Base-by-base conservation (phyloP, 2,113 vertebrate genomes). In the Perognathus longimembris region DNA sequence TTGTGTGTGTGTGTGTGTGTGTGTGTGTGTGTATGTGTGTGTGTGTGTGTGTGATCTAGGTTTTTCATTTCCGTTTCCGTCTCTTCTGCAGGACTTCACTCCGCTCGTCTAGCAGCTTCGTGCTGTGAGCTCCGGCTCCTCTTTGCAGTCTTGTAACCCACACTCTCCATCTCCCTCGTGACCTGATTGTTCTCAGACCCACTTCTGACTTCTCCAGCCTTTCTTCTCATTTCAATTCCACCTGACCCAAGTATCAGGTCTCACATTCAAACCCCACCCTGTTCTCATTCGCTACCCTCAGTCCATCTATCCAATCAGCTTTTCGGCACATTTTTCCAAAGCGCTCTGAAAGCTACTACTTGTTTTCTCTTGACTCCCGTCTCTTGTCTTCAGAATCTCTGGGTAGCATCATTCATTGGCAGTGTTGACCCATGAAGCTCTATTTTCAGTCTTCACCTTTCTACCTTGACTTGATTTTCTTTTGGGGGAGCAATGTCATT, bases 161-260 rank as follows among this genome's bases (percentile, higher is more conserved):
- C 71, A 18, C 3, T 20, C 61, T 61, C 28, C 22, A 15, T 10
- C 59, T 81, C 64, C 7, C 77, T 32, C 2, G 1, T 1, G 11
- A n/a, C 2, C 42, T 21, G 20, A 36, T 9, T 91, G 64, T 85
- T 83, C n/a, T 64, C 76, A 32, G 78, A 95, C 89, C 88, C 88
- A 42, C 66, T 50, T 87, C 84, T 26, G 0, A 24, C 1, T 5
- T 30, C 64, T 20, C 61, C n/a, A 42, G 54, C 30, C 34, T 50
- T 66, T 63, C 45, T 86, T 59, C 28, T 40, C 2, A 21, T 64
- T 63, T 34, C 63, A n/a, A 32, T 17, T 21, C 67, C 42, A 57
- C 77, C 40, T 34, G 21, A 59, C 26, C 54, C 69, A 34, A 40
- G 57, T 3, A 30, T 9, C n/a, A 71, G 59, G 34, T 21, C 30